Percentiles rank a stretch among this genome's conserved stretches.
Evolutionary conservation across 2,888 invertebrate genomes (phyloP).

Genomic region (Zeuzera pyrina): DNA sequence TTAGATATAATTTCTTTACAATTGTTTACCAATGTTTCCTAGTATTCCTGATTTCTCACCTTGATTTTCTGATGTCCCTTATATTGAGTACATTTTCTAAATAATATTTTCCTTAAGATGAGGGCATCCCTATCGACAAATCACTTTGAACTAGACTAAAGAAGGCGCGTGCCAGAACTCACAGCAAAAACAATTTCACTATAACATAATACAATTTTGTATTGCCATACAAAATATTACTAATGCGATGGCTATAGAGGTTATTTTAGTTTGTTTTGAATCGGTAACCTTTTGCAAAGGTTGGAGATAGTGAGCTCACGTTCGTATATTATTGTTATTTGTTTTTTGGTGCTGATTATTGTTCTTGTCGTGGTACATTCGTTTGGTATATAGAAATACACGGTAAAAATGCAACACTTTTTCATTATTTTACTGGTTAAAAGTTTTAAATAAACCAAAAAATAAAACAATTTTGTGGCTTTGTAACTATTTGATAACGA

Average conservation of each 20-base stretch:
- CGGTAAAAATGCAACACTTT: too few species aligned
- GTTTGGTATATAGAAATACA: neutral
- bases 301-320: constrained; percentile 40
- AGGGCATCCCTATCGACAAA: constrained; percentile 31
- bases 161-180: constrained; percentile 47
- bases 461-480: too few species aligned
- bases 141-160: constrained; percentile 35
- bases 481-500: too few species aligned
- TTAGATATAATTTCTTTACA: too few species aligned
- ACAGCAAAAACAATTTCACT: constrained; percentile 48
- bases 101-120: too few species aligned
- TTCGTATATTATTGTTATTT: constrained; percentile 47
- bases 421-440: too few species aligned
- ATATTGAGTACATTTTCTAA: too few species aligned
- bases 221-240: constrained; percentile 11
- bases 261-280: constrained; percentile 13
- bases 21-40: too few species aligned
- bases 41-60: too few species aligned
- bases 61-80: too few species aligned
- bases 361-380: constrained; percentile 14
- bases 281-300: constrained; percentile 2
- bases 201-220: constrained; percentile 26
- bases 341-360: constrained; percentile 53
- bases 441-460: too few species aligned
- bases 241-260: constrained; percentile 13